phyloP scores from a whole-genome alignment of 2,888 invertebrate species.

The Drosophila quinaria region DNA sequence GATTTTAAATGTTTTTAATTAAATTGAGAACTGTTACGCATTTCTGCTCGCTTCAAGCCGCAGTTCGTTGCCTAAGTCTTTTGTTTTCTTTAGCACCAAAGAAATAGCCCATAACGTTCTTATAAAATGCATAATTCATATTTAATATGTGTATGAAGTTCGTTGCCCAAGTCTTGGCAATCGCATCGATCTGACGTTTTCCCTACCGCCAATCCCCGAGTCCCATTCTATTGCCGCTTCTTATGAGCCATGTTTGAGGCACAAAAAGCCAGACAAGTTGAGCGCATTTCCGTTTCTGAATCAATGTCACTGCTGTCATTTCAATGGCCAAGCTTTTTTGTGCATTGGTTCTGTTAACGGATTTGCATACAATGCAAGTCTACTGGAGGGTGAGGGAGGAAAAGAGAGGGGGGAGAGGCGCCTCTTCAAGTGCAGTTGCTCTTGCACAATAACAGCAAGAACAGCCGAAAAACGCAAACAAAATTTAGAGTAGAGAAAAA shows the following conservation, averaged over 20 bases:
- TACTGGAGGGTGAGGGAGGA: not conserved
- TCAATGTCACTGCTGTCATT: conserved; percentile 76
- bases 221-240: not conserved
- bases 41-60: not conserved
- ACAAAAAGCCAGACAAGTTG: conserved; percentile 59
- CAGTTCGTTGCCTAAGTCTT: conserved; percentile 51
- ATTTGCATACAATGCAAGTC: conserved; percentile 73
- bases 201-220: not conserved
- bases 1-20: not conserved
- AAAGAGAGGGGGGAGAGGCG: conserved; percentile 14
- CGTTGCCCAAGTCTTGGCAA: conserved; percentile 43
- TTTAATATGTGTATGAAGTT: conserved; percentile 28
- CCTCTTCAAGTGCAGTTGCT: conserved; percentile 67
- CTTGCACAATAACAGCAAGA: conserved; percentile 67
- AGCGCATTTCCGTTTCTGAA: conserved; percentile 78
- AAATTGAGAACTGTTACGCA: not conserved
- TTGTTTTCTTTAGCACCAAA: conserved; percentile 12
- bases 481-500: conserved; percentile 7
- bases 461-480: conserved; percentile 23
- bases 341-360: conserved; percentile 39
- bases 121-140: conserved; percentile 46
- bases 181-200: conserved; percentile 34
- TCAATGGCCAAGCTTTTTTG: conserved; percentile 54
- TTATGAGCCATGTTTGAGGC: conserved; percentile 23
- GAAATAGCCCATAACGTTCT: conserved; percentile 11